phyloP scores from a whole-genome alignment of 2,797 vertebrate genomes.

The Capromys pilorides region DNA sequence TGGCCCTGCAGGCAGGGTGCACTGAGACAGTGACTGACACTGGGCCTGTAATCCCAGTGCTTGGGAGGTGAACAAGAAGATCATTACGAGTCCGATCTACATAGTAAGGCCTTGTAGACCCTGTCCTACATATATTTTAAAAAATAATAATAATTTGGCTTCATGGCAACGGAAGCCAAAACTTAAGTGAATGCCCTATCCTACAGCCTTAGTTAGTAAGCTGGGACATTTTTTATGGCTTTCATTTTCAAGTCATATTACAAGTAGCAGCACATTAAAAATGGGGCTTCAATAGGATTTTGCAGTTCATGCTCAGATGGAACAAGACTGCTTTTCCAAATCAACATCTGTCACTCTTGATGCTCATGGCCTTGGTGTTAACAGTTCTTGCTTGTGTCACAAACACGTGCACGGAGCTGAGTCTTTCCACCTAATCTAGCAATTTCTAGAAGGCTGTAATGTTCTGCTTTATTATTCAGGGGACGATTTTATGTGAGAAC shows the following conservation, averaged over 20 bases:
- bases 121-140: no score
- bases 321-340: background rate
- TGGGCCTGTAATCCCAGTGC: no score
- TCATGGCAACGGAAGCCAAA: background rate
- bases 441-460: conserved; percentile 25
- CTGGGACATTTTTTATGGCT: background rate
- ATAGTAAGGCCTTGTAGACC: no score
- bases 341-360: background rate
- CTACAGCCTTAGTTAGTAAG: background rate
- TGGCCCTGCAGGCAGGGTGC: no score
- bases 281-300: background rate
- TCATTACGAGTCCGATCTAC: no score
- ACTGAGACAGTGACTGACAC: no score
- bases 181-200: background rate
- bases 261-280: background rate
- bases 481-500: conserved; percentile 38
- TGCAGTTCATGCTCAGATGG: background rate
- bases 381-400: background rate
- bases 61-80: no score
- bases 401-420: background rate
- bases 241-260: background rate
- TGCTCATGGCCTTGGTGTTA: background rate
- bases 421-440: background rate
- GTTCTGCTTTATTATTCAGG: background rate
- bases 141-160: background rate